Base-by-base conservation (phyloP, 2,797 vertebrate species). In the Pygocentrus nattereri region DNA sequence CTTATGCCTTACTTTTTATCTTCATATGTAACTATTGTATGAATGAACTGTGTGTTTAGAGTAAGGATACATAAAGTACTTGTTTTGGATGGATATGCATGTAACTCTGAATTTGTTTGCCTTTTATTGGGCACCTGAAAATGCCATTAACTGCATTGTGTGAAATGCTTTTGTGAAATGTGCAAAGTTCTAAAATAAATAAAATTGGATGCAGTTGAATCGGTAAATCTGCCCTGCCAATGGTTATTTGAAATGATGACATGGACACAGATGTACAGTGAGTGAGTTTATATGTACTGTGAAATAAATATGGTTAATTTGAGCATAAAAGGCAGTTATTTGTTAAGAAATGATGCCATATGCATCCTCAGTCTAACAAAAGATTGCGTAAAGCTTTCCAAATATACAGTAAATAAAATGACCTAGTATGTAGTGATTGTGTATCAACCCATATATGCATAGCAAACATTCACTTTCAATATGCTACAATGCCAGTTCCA, bases 141-240 rank as follows among this genome's bases (percentile, higher is more conserved):
- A 74, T 54, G 76, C 41, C 61, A 61, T 52, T 83, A 79, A 31
- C 30, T 85, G 65, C 58, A 81, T 78, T 83, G 77, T 83, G 78
- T 54, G 23, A 82, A 73, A 83, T 81, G 54, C 23, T 41, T 44
- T 73, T 59, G 67, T 73, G 70, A 52, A 56, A 82, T 58, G 13
- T 76, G 30, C 34, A 10, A 44, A 44, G 10, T 44, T 2, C 25
- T 76, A 47, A 73, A 62, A 79, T 34, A 47, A 86, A 86, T 86
- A 78, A 84, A 84, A 8, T 19, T 74, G 27, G 31, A 74, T 61
- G 49, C 15, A 68, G 59, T 61, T 19, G 5, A 80, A 68, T 71
- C 21, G 38, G 7, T 18, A 15, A 67, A 18, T 73, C 6, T 7
- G 25, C 16, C 0, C 41, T 54, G 23, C 44, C 15, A 30, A 6